phyloP scores from a whole-genome alignment of 2,113 vertebrate species.

The Guaruba guarouba region DNA sequence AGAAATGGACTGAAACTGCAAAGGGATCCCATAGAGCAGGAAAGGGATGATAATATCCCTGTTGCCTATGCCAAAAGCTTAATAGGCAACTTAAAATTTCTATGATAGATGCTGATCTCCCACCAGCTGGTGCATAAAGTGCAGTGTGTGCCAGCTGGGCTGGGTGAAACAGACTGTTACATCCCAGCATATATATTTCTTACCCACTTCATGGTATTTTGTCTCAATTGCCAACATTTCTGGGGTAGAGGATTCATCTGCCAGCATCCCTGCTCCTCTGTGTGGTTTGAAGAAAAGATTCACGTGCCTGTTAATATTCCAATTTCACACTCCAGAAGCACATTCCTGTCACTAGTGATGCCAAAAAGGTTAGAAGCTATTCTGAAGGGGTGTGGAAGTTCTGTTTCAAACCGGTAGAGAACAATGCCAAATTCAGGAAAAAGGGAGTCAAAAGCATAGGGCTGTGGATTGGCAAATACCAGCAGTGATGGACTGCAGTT shows the following conservation, averaged over 20 bases:
- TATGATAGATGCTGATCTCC: neutral
- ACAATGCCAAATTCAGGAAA: neutral
- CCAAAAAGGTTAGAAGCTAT: neutral
- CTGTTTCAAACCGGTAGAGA: neutral
- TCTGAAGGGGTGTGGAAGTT: neutral
- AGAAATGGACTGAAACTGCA: neutral
- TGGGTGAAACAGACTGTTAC: neutral
- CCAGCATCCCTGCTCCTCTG: neutral
- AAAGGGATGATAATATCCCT: neutral
- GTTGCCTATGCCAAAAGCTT: neutral
- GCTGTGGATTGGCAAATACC: neutral
- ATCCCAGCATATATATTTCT: neutral
- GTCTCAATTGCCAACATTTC: neutral
- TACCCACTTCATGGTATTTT: constrained; percentile 28
- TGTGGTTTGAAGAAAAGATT: neutral
- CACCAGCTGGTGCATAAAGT: neutral
- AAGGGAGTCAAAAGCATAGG: neutral
- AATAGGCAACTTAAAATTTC: constrained; percentile 13
- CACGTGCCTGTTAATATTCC: neutral
- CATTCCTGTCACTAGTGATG: neutral
- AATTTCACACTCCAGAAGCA: neutral
- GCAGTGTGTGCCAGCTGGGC: neutral
- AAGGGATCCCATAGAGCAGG: neutral
- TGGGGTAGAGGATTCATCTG: neutral
- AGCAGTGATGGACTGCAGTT: constrained; percentile 23